Conservation (phyloP, 2,797 vertebrate genomes). For the Clarias laeviceps region DNA sequence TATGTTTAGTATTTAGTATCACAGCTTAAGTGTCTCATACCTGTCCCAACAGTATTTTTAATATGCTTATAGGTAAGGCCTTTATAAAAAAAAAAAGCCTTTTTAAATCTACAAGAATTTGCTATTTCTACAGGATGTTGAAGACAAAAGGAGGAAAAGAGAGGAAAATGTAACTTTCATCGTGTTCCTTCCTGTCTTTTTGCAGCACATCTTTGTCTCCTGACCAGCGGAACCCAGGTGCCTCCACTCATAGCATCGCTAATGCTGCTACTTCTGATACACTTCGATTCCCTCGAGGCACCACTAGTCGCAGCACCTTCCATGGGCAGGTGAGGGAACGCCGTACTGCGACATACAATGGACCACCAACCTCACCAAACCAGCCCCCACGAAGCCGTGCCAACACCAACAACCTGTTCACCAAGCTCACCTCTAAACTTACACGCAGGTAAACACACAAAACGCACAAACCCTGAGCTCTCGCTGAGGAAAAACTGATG, state of each 20-base stretch:
- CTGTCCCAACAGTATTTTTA: not conserved
- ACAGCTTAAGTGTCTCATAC: not conserved
- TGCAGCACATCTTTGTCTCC: slow-evolving; percentile 78
- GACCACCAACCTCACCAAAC: slow-evolving; percentile 93
- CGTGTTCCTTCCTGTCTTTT: not conserved
- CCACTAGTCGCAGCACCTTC: slow-evolving; percentile 93
- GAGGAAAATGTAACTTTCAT: not conserved
- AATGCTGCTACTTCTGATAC: slow-evolving; percentile 90
- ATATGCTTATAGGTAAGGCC: not conserved
- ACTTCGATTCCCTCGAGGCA: slow-evolving; percentile 93
- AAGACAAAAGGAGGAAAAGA: not conserved
- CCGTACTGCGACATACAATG: slow-evolving; percentile 95
- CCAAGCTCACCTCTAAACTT: slow-evolving; percentile 95
- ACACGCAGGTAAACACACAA: slow-evolving; percentile 87
- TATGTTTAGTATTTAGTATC: not conserved
- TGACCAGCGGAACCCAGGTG: slow-evolving; percentile 88
- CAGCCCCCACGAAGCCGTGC: slow-evolving; percentile 91
- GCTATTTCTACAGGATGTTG: not conserved
- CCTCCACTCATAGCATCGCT: slow-evolving; percentile 94
- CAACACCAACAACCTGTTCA: slow-evolving; percentile 92
- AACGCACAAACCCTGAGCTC: not conserved
- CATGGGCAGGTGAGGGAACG: slow-evolving; percentile 92
- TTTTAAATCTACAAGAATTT: not conserved
- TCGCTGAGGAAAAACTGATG: not conserved
- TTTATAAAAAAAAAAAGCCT: not conserved